Evolutionary conservation across 2,797 vertebrate genomes (phyloP).

Genomic region (Sebastes cheni): DNA sequence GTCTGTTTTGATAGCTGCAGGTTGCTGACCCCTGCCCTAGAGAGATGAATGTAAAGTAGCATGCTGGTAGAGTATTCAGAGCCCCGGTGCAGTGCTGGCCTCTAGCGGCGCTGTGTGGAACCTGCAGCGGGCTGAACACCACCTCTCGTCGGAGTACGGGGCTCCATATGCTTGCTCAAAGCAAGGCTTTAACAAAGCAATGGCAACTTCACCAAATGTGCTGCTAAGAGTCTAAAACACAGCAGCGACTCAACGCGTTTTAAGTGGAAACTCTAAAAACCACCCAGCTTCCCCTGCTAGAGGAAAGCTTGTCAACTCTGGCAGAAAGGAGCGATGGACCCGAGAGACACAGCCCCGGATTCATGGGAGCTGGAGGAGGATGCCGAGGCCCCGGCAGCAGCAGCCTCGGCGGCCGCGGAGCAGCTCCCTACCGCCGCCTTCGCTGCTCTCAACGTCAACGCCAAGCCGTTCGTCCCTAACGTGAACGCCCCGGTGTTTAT

Average conservation of each 20-base stretch:
- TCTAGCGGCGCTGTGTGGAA: constrained; percentile 31
- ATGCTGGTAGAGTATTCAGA: neutral
- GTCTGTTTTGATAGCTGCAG: accelerated
- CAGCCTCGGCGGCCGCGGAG: constrained; percentile 77
- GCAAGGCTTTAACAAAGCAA: constrained; percentile 66
- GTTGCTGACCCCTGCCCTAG: no score
- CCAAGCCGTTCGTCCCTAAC: constrained; percentile 95
- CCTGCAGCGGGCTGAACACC: constrained; percentile 22
- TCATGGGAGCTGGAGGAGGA: constrained; percentile 98
- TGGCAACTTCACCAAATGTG: constrained; percentile 78
- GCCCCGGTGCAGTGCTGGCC: neutral
- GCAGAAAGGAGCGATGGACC: constrained; percentile 82
- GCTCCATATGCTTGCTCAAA: constrained; percentile 68
- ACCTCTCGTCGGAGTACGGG: constrained; percentile 52
- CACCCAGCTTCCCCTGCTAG: neutral
- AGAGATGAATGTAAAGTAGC: neutral
- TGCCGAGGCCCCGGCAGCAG: constrained; percentile 83
- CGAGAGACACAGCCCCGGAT: constrained; percentile 95
- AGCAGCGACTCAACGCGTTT: constrained; percentile 32
- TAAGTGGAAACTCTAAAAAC: neutral
- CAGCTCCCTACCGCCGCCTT: constrained; percentile 90
- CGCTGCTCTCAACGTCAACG: constrained; percentile 94
- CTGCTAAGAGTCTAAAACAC: constrained; percentile 76
- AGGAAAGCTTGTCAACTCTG: constrained; percentile 54
- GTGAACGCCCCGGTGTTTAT: constrained; percentile 94